Base-by-base conservation (phyloP, 2,888 invertebrate species). In the Drosophila siamana region DNA sequence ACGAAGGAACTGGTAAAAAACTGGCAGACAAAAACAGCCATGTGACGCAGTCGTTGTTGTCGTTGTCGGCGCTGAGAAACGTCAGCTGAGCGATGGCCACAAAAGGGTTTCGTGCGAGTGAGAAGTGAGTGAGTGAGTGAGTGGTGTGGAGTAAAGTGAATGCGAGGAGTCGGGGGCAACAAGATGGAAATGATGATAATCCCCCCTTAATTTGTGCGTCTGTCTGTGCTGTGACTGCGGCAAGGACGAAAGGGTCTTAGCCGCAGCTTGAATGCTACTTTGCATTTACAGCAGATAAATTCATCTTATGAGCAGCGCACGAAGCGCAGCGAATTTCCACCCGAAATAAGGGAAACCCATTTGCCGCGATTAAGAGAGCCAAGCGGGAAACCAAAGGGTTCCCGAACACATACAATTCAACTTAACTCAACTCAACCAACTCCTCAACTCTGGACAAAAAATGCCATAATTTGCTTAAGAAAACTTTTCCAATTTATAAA, bases 401-500 rank as follows among this genome's bases (percentile, higher is more conserved):
- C 2, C 41, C 16, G 11, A 30, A n/a, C n/a, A 30, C 9, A 30
- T 3, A 15, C 4, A 4, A 51, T n/a, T 19, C 19, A 19, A 19
- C 19, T 19, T 3, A 19, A 19, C 19, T 19, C 19, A 19, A 19
- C 19, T 19, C 19, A 19, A 19, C 19, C n/a, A n/a, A n/a, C n/a
- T n/a, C n/a, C n/a, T 19, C 19, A 3, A 19, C 2, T 19, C 19
- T 19, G 3, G 26, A 33, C 57, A 65, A 72, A 67, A 73, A 78
- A 71, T 63, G 72, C 70, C 85, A 86, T 84, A 86, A 88, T 88
- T 86, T 89, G 87, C 85, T 88, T 85, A 83, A 84, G 78, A 73
- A 89, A 88, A 88, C 74, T 88, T 88, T 88, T 88, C 89, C 89
- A 88, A 89, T 88, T 89, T 89, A 88, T 88, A 88, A 88, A 88